A percentile compares a stretch with the other conserved stretches of the same genome.
phyloP scores from a whole-genome alignment of 2,113 vertebrate genomes.

The Balaeniceps rex region DNA sequence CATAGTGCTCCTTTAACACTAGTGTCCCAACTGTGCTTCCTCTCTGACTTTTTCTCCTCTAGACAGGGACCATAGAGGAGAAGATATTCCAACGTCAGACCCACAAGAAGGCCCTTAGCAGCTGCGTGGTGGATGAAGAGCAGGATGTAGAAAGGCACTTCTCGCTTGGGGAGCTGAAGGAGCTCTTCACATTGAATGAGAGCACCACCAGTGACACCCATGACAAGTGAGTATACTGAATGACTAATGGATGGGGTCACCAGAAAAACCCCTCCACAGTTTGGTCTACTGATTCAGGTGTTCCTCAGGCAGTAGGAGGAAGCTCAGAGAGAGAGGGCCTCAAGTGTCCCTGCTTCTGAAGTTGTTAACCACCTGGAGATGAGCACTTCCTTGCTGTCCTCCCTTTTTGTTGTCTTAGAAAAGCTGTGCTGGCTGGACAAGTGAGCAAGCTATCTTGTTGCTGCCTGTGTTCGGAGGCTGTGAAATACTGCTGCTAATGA shows the following conservation, averaged over 20 bases:
- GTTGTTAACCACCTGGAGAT: neutral
- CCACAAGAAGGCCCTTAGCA: conserved; percentile 97
- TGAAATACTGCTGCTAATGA: neutral
- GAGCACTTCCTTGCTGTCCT: neutral
- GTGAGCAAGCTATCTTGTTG: neutral
- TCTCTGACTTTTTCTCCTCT: neutral
- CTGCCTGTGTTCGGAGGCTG: neutral
- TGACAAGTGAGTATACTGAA: conserved; percentile 77
- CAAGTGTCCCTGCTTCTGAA: neutral
- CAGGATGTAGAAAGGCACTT: conserved; percentile 96
- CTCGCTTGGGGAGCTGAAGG: conserved; percentile 90
- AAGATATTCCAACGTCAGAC: conserved; percentile 97
- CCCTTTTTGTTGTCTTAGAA: neutral
- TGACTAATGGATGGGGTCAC: neutral
- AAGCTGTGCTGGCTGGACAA: neutral
- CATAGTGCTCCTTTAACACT: neutral
- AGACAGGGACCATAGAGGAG: conserved; percentile 98
- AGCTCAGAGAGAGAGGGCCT: neutral
- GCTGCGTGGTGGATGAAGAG: conserved; percentile 97
- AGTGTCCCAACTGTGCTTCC: neutral
- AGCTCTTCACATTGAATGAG: conserved; percentile 88
- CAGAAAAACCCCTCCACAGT: neutral
- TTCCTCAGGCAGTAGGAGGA: neutral
- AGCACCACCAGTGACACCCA: conserved; percentile 90
- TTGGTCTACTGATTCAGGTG: neutral